phyloP scores from a whole-genome alignment of 1,140 invertebrate genomes.

The Eupristina koningsbergeri region DNA sequence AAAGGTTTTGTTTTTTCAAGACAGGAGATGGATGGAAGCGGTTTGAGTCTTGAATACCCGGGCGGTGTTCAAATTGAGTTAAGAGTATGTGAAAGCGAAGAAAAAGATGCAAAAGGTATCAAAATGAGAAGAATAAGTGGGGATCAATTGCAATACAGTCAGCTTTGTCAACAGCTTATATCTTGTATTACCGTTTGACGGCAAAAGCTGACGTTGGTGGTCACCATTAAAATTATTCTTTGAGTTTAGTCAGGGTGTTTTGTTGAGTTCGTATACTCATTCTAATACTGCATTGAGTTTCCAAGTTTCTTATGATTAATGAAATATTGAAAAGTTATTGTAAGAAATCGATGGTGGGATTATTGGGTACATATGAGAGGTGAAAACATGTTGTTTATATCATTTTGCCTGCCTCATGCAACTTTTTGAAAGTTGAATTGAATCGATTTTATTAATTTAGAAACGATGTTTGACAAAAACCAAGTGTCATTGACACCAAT shows the following conservation, averaged over 20 bases:
- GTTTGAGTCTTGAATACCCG: slow-evolving; percentile 83
- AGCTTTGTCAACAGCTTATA: slow-evolving; percentile 91
- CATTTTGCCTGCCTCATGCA: not conserved
- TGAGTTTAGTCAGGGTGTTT: not conserved
- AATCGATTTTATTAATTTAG: not conserved
- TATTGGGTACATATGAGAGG: not conserved
- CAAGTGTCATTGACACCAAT: not conserved
- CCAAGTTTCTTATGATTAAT: not conserved
- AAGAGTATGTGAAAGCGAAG: slow-evolving; percentile 84
- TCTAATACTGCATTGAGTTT: not conserved
- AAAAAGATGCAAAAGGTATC: slow-evolving; percentile 85
- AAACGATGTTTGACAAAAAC: not conserved
- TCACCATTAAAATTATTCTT: not conserved
- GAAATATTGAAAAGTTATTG: not conserved
- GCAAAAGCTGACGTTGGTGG: slow-evolving; percentile 60
- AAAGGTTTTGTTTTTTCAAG: slow-evolving; percentile 79
- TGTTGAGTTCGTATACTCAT: no score
- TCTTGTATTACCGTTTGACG: slow-evolving; percentile 87
- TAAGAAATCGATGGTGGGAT: not conserved
- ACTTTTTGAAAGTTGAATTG: not conserved
- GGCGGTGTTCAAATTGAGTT: slow-evolving; percentile 91
- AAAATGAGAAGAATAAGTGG: slow-evolving; percentile 93
- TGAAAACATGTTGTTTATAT: not conserved
- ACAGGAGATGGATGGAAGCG: slow-evolving; percentile 68
- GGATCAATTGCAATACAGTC: slow-evolving; percentile 91